Evolutionary conservation across 2,797 vertebrate genomes (phyloP).

Genomic region (Gadopsis marmoratus): DNA sequence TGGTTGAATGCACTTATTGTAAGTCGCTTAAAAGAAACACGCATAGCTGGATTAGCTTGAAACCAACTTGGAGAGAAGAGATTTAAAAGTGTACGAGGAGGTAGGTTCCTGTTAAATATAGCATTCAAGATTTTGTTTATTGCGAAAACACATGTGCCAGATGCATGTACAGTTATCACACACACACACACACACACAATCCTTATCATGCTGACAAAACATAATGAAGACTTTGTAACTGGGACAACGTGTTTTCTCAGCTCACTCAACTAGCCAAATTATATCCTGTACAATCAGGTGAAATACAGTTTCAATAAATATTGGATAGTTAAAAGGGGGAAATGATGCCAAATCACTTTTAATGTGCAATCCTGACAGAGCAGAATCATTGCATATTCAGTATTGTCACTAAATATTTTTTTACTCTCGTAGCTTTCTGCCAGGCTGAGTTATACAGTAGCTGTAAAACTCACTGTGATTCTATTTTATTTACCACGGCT

Average conservation of each 20-base stretch:
- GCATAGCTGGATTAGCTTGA: neutral
- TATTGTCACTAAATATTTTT: neutral
- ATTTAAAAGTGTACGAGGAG: neutral
- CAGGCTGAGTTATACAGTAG: neutral
- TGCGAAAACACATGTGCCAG: neutral
- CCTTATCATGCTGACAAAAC: neutral
- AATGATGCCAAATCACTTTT: neutral
- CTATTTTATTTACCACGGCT: conserved; percentile 30
- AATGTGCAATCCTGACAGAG: neutral
- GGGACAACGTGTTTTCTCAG: neutral
- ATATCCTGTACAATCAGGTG: neutral
- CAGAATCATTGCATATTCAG: neutral
- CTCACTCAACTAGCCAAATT: neutral
- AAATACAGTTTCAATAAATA: neutral
- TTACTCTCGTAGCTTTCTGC: conserved; percentile 9
- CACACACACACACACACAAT: neutral
- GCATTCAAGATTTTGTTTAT: neutral
- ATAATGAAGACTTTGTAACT: neutral
- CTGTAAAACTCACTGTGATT: conserved; percentile 33
- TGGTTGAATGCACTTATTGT: too few relatives aligned
- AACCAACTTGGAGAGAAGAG: neutral
- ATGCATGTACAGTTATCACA: neutral
- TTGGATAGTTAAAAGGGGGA: neutral
- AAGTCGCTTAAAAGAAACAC: too few relatives aligned
- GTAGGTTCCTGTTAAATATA: neutral